Evolutionary conservation across 2,113 vertebrate species (phyloP), one percentile per base, ranked within the genome.

Genomic region (Vulpes vulpes): DNA sequence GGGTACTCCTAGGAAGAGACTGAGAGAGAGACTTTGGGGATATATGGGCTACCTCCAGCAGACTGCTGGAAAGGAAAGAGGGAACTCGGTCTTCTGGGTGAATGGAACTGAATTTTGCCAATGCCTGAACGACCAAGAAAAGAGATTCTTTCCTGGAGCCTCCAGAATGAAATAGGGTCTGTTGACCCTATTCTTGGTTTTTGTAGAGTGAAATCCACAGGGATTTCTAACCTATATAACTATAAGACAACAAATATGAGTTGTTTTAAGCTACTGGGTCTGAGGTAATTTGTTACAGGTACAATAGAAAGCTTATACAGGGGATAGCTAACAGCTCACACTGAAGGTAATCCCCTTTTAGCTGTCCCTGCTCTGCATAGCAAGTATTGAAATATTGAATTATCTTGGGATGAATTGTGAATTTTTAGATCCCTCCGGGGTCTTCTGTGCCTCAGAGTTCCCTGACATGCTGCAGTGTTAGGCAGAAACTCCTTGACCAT

Each of bases 51-150:
- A n/a, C 11, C 59, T 89, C 22, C 32, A 49, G 51, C 7, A 3
- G 17, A 51, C 49, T 65, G 3, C 32, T 78, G 35, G 25, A 16
- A 30, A 25, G 15, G 19, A 62, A 73, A 27, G 17, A 30, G 5
- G 57, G 5, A 59, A 6, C 3, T 59, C n/a, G 20, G 22, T 2
- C 11, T 3, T 5, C 2, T 4, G 8, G 38, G 2, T 23, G 11
- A 89, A 38, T 9, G 23, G 8, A 65, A 57, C 2, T 86, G 5
- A n/a, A 55, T 51, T 59, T 79, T 83, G 62, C 17, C 32, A 38
- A 43, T 65, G 35, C 17, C 43, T 22, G 20, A 92, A 73, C 43
- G 14, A 65, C 2, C 8, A 76, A 65, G 22, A 53, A 80, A 11
- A 57, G 3, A 67, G 2, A 93, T 69, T 86, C 17, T 89, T 5